Base-by-base conservation (phyloP, 1,140 invertebrate species). In the Drosophila melanica region DNA sequence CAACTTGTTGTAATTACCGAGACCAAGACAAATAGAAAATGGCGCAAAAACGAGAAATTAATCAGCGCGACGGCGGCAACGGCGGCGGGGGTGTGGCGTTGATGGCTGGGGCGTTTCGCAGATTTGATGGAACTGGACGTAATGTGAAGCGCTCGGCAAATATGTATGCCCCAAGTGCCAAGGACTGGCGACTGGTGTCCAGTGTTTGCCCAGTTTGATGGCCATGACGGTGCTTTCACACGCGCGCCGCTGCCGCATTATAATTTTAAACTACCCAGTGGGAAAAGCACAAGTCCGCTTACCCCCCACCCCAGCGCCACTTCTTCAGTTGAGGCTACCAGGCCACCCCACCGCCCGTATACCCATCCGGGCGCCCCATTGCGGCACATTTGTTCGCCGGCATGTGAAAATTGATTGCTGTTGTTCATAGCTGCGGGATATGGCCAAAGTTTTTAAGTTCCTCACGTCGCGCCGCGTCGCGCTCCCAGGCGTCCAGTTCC, bases 1-100 rank as follows among this genome's bases (percentile, higher is more conserved):
- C 66, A 82, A 79, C 82, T 85, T 82, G 79, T 82, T 73, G 84
- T 87, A 87, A 87, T 87, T 86, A 87, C 82, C 75, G 71, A 82
- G 78, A 82, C 85, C 71, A 86, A 86, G 82, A 89, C 84, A 87
- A 87, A 89, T 87, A 87, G 84, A 89, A 82, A 87, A 87, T 87
- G 82, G 82, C 79, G 79, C 71, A 87, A 82, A 87, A 87, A 87
- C 79, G 82, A 87, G 79, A 87, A 87, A 87, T 87, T 87, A 87
- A 87, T 87, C 84, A 87, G 77, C 79, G 79, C 42, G 27, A 30
- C 50, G 47, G 51, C 45, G 35, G 48, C 10, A 23, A 7, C 11
- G 14, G 6, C n/a, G 23, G 16, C 2, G 18, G 6, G 57, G 8
- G 7, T 12, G 50, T 7, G 48, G 55, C 30, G 45, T 30, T 37